Evolutionary conservation across 2,797 vertebrate genomes (phyloP), one percentile per base, ranked within the genome.

Genomic region (Propithecus deckenii): DNA sequence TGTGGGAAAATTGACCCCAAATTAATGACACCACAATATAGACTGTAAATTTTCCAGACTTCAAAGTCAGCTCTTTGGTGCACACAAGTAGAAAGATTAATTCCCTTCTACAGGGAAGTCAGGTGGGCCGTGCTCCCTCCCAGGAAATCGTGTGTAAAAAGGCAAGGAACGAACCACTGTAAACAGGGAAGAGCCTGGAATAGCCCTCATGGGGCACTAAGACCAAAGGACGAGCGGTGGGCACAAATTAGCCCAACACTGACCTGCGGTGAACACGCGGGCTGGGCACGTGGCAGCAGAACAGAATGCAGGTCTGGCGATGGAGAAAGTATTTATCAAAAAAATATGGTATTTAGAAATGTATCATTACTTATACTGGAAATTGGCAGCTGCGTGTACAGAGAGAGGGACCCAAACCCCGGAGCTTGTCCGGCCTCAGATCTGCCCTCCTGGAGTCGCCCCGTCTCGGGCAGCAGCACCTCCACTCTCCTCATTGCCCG

Each of bases 161-260:
- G 55, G 38, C 0, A 5, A 22, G 18, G 17, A 0, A 1, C 7
- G 67, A 8, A 15, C 25, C 61, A 2, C 2, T 13, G 18, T 13
- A 71, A 38, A 38, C 11, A 7, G 8, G 25, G 14, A 15, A n/a
- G 11, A 69, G 25, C 7, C 25, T 41, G 71, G 25, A 23, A 23
- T 1, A 12, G 0, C 28, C 30, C 32, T 38, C 2, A 0, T 38
- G 67, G 46, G 13, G 46, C 23, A 14, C 17, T 0, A 2, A 0
- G n/a, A 50, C 2, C 22, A 4, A 55, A 30, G 52, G 69, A 7
- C 9, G 1, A 8, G 2, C 0, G 0, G 2, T 13, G 18, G 57
- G 38, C 46, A 25, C 17, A 69, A n/a, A 11, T 2, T 28, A 0
- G 0, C 4, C 48, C 11, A 13, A n/a, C 32, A 2, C 0, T 8